Evolutionary conservation across 2,797 vertebrate genomes (phyloP), one percentile per base, ranked within the genome.

Genomic region (Aplochiton taeniatus): DNA sequence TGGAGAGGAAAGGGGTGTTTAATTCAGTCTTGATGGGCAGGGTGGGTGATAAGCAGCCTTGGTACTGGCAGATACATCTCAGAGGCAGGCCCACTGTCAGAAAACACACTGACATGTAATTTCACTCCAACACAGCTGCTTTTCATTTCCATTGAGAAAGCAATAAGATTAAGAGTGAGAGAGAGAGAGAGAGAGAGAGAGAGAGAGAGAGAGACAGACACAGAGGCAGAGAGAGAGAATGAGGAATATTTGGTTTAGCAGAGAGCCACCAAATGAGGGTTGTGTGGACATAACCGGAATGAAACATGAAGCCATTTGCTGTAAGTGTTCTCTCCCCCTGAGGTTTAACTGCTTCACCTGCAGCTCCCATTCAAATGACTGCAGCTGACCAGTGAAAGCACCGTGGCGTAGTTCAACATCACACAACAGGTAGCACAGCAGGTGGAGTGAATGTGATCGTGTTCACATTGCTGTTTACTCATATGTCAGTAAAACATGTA

Each of bases 51-150:
- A 47, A 51, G 20, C 70, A 62, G 59, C 44, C 31, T 44, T 6
- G 54, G 11, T 61, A 18, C n/a, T 14, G 17, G 14, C n/a, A 49
- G 19, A 64, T 11, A 67, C 52, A 69, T 63, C 53, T 55, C 61
- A 65, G 67, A 61, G 63, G 20, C 61, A 58, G 54, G 50, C 66
- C 42, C 57, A 46, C 64, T 63, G 18, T 43, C 42, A 69, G 54
- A 60, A 67, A 72, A 77, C 65, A 51, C n/a, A 64, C 53, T 46
- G 65, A 61, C 52, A 68, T 31, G 14, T 71, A 9, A 44, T 47
- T 20, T 50, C 16, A 47, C 62, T 65, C 59, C 42, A 64, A 58
- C 45, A 44, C 75, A 78, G 78, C 71, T 81, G 79, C 69, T 85
- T 78, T 79, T 46, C 67, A 74, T 84, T 69, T 62, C 43, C 14